phyloP scores from a whole-genome alignment of 2,113 vertebrate species.

The Dendropsophus ebraccatus region DNA sequence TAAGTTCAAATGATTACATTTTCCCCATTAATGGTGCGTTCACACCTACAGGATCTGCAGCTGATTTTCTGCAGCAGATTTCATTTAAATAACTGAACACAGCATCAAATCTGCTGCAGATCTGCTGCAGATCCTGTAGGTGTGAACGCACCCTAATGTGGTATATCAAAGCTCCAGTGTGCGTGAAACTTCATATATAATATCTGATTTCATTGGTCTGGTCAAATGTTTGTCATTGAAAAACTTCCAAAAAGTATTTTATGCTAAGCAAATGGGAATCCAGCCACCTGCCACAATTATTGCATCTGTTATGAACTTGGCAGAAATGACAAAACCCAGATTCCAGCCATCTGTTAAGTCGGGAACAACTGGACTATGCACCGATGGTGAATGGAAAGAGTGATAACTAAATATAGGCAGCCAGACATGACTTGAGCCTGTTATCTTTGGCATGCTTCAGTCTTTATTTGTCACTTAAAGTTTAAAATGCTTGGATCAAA shows the following conservation, averaged over 20 bases:
- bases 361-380: conserved; percentile 51
- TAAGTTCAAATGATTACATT: not conserved
- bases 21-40: not conserved
- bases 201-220: not conserved
- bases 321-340: conserved; percentile 26
- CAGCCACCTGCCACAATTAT: conserved; percentile 46
- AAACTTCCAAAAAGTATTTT: not conserved
- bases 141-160: too few species aligned
- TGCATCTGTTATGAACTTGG: conserved; percentile 50
- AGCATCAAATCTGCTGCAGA: too few species aligned
- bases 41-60: too few species aligned
- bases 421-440: conserved; percentile 31
- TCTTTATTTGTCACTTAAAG: conserved; percentile 18
- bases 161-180: not conserved
- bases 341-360: conserved; percentile 46
- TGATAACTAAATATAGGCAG: conserved; percentile 49
- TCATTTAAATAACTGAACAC: too few species aligned
- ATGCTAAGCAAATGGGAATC: conserved; percentile 11
- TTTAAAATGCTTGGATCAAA: conserved; percentile 18
- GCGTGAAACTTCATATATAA: not conserved
- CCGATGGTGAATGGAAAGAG: conserved; percentile 35
- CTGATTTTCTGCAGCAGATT: too few species aligned
- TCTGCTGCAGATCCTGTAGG: too few species aligned
- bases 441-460: conserved; percentile 20
- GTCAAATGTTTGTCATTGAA: not conserved